Percentiles rank a stretch among this genome's conserved stretches.
Evolutionary conservation across 64 coral and sea anemone species (phyloP).

Genomic region (Actinia tenebrosa): DNA sequence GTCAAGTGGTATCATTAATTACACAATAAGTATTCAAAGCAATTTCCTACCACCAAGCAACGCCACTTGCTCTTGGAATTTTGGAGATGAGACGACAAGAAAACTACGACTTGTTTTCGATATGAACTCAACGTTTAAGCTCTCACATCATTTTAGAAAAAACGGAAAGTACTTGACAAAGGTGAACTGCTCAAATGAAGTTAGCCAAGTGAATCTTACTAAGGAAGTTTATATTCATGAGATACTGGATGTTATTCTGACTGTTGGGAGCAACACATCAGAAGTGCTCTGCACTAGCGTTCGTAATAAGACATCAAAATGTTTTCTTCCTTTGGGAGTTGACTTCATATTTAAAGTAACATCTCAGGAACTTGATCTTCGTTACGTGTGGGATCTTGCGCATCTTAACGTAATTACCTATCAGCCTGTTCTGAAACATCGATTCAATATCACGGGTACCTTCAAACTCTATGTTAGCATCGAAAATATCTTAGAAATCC

Average conservation of each 20-base stretch:
- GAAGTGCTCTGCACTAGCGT: background rate
- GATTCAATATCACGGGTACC: background rate
- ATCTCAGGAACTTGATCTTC: slow-evolving; percentile 4
- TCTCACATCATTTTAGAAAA: background rate
- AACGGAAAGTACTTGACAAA: background rate
- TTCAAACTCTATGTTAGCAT: background rate
- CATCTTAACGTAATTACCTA: background rate
- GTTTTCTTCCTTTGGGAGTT: background rate
- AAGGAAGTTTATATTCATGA: background rate
- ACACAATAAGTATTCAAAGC: background rate
- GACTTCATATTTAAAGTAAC: background rate
- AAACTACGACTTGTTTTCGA: background rate
- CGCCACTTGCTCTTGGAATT: slow-evolving; percentile 19
- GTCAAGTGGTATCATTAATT: background rate
- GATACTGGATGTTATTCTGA: background rate
- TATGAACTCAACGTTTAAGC: background rate
- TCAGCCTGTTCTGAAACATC: background rate
- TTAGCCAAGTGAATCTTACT: background rate
- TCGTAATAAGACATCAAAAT: background rate
- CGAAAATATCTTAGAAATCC: background rate
- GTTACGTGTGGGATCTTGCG: background rate
- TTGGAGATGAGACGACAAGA: slow-evolving; percentile 14
- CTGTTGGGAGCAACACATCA: background rate
- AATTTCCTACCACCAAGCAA: background rate
- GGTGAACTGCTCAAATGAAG: slow-evolving; percentile 9